Evolutionary conservation across 2,888 invertebrate genomes (phyloP).

Genomic region (Leucophora obtusa): DNA sequence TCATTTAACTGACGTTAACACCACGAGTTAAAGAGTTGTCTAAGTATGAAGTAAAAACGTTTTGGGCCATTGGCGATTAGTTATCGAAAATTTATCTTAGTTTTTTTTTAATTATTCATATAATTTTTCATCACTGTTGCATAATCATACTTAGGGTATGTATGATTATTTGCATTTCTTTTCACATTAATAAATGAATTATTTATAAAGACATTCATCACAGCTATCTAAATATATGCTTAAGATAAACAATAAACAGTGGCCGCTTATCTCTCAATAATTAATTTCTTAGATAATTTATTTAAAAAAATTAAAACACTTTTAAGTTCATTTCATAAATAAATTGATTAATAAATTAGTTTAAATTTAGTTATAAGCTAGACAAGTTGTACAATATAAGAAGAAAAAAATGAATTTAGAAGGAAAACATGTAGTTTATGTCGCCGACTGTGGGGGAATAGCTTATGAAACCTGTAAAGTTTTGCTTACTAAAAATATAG

Average conservation of each 20-base stretch:
- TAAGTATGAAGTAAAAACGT: no score
- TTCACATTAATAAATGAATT: background rate
- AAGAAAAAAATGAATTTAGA: slow-evolving; percentile 67
- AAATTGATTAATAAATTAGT: slow-evolving; percentile 33
- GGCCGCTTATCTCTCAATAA: background rate
- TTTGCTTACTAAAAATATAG: slow-evolving; percentile 70
- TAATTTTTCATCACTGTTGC: background rate
- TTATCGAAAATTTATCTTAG: no score
- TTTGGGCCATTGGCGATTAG: no score
- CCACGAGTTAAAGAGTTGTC: no score
- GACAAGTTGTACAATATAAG: background rate
- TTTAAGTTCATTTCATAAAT: background rate
- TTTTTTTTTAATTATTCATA: no score
- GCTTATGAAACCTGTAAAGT: slow-evolving; percentile 72
- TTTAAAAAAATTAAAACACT: slow-evolving; percentile 4
- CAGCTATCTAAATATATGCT: slow-evolving; percentile 21
- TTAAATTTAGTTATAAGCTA: background rate
- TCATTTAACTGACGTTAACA: no score
- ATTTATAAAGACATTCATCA: slow-evolving; percentile 3
- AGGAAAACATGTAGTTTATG: slow-evolving; percentile 72
- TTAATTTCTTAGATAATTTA: slow-evolving; percentile 12
- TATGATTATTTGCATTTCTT: slow-evolving; percentile 1
- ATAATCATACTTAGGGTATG: background rate
- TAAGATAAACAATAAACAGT: background rate
- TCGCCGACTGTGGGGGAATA: slow-evolving; percentile 74